Evolutionary conservation across 2,797 vertebrate species (phyloP).

Genomic region (Pseudochromis fuscus): DNA sequence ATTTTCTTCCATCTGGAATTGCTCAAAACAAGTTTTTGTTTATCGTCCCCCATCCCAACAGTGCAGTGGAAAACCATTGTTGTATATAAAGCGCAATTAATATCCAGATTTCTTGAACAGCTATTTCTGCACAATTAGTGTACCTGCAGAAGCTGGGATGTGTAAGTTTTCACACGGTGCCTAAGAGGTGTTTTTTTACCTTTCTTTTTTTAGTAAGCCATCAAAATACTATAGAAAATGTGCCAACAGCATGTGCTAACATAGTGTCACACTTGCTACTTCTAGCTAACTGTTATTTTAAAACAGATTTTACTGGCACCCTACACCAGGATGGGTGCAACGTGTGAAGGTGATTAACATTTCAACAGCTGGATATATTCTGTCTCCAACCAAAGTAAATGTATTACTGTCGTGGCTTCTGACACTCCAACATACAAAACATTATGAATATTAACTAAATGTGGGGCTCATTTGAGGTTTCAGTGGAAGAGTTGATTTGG

Average conservation of each 20-base stretch:
- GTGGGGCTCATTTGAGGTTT: neutral
- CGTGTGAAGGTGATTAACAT: conserved; percentile 24
- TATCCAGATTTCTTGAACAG: neutral
- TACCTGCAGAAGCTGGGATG: neutral
- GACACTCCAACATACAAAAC: conserved; percentile 1
- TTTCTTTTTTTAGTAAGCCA: conserved; percentile 10
- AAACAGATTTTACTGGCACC: conserved; percentile 14
- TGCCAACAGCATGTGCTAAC: conserved; percentile 9
- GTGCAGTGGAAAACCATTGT: too few relatives aligned
- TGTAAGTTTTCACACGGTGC: conserved; percentile 9
- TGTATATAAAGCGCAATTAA: too few relatives aligned
- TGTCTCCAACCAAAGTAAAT: conserved; percentile 10
- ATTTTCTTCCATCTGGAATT: too few relatives aligned
- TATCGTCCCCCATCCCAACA: too few relatives aligned
- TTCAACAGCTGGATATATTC: conserved; percentile 15
- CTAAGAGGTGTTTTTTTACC: conserved; percentile 3
- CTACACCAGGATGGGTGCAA: neutral
- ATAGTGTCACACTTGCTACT: conserved; percentile 32
- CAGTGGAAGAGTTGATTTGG: neutral
- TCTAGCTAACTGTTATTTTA: conserved; percentile 25
- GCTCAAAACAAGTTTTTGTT: too few relatives aligned
- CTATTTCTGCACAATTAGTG: neutral
- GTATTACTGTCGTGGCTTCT: neutral
- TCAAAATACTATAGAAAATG: conserved; percentile 14
- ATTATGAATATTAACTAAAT: conserved; percentile 1